These are phyloP conservation scores for Rhinolophus sinicus DNA, from an alignment of 2,113 vertebrate genomes.

Conservation along the genomic window DNA sequence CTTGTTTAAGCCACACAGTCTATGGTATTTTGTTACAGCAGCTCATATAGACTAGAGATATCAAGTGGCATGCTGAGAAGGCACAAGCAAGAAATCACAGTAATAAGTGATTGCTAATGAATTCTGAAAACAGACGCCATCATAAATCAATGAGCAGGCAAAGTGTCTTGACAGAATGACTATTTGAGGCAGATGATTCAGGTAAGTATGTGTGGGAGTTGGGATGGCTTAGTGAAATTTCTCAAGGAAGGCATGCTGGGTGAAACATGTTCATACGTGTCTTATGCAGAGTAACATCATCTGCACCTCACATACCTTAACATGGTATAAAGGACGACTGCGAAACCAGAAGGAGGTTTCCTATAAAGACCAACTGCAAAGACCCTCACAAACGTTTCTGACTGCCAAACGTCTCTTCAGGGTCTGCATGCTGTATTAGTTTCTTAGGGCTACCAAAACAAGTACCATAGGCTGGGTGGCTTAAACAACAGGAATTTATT, in stretches of 20 bases:
- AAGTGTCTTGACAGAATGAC: neutral
- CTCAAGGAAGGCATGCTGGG: neutral
- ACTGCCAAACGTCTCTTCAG: neutral
- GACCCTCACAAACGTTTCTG: neutral
- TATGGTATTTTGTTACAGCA: neutral
- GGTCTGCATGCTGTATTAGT: neutral
- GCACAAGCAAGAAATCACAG: neutral
- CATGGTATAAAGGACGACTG: neutral
- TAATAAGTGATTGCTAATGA: neutral
- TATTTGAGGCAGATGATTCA: neutral
- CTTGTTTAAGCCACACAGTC: neutral
- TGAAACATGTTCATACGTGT: neutral
- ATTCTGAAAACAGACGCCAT: neutral
- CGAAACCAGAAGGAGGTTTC: neutral
- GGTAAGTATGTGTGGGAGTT: neutral
- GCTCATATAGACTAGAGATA: neutral
- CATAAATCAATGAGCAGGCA: neutral
- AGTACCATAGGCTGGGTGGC: neutral
- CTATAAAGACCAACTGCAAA: neutral
- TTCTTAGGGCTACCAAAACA: neutral
- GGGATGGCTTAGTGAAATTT: neutral
- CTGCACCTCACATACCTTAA: neutral
- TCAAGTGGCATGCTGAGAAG: constrained; percentile 11
- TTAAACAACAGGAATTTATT: neutral
- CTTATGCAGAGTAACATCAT: neutral